These are phyloP conservation scores for Himantopus leucocephalus DNA, from an alignment of 2,113 vertebrate genomes.

Conservation along the genomic window DNA sequence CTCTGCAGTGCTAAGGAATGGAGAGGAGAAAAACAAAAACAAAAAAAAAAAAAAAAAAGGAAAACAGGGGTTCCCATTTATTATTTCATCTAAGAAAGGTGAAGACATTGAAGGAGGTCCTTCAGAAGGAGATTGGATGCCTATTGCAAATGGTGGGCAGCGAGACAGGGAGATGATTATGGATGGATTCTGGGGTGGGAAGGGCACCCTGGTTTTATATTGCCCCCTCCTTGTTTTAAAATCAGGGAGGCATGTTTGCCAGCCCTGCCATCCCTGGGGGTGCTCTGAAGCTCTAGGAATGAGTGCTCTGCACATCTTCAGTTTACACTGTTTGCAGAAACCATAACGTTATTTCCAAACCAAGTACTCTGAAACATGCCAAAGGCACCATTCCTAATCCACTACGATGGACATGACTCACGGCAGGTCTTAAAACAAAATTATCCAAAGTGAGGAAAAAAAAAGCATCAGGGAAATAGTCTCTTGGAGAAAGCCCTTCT, in stretches of 20 bases:
- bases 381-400: conserved; percentile 64
- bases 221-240: neutral
- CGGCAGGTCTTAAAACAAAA: conserved; percentile 52
- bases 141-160: neutral
- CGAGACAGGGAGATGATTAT: neutral
- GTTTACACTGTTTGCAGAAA: conserved; percentile 52
- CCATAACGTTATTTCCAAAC: conserved; percentile 54
- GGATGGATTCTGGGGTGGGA: neutral
- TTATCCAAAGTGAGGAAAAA: conserved; percentile 14
- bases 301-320: conserved; percentile 30
- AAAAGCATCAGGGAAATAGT: conserved; percentile 9
- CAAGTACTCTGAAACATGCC: conserved; percentile 47
- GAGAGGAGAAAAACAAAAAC: neutral
- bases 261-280: neutral
- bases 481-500: conserved; percentile 47
- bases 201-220: neutral
- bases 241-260: neutral
- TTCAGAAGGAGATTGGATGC: neutral
- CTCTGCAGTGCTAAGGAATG: neutral
- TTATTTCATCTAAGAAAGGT: neutral
- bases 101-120: neutral
- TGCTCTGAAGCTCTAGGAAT: conserved; percentile 16
- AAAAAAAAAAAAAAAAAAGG: neutral
- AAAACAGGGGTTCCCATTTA: neutral
- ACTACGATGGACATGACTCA: conserved; percentile 55